phyloP scores from a whole-genome alignment of 2,113 vertebrate genomes.

The Limanda limanda region DNA sequence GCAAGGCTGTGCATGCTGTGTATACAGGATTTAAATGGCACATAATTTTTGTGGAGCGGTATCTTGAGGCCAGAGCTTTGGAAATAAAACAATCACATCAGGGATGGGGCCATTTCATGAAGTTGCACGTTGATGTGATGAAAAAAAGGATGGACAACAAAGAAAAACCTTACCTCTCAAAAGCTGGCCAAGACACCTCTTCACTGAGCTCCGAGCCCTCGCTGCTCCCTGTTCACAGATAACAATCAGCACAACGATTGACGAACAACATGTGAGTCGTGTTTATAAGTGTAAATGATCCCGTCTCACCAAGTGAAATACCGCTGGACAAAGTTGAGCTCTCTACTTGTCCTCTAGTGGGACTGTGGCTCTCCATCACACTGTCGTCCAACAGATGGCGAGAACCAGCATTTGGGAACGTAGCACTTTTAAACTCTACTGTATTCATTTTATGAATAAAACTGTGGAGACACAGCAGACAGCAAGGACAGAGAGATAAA shows the following conservation, averaged over 20 bases:
- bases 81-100: slow-evolving; percentile 37
- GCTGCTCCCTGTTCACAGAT: slow-evolving; percentile 89
- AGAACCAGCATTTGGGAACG: slow-evolving; percentile 96
- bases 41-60: slow-evolving; percentile 28
- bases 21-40: slow-evolving; percentile 27
- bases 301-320: slow-evolving; percentile 91
- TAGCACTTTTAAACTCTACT: slow-evolving; percentile 96
- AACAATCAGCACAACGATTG: slow-evolving; percentile 10
- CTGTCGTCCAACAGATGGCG: slow-evolving; percentile 97
- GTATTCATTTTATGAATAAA: slow-evolving; percentile 99
- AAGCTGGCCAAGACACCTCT: slow-evolving; percentile 97
- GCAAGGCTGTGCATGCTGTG: slow-evolving; percentile 10
- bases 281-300: background rate
- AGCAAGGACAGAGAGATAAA: background rate
- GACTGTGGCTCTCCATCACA: slow-evolving; percentile 94
- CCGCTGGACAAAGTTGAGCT: slow-evolving; percentile 97
- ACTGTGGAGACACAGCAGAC: slow-evolving; percentile 70
- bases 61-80: slow-evolving; percentile 37
- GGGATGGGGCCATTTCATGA: slow-evolving; percentile 28
- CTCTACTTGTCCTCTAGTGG: slow-evolving; percentile 91
- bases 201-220: slow-evolving; percentile 98
- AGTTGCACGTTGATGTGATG: slow-evolving; percentile 30
- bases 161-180: slow-evolving; percentile 90
- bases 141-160: background rate
- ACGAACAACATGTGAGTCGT: background rate